A percentile compares a stretch with the other conserved stretches of the same genome.
Conservation (phyloP, 2,113 vertebrate species). For the Myxocyprinus asiaticus region DNA sequence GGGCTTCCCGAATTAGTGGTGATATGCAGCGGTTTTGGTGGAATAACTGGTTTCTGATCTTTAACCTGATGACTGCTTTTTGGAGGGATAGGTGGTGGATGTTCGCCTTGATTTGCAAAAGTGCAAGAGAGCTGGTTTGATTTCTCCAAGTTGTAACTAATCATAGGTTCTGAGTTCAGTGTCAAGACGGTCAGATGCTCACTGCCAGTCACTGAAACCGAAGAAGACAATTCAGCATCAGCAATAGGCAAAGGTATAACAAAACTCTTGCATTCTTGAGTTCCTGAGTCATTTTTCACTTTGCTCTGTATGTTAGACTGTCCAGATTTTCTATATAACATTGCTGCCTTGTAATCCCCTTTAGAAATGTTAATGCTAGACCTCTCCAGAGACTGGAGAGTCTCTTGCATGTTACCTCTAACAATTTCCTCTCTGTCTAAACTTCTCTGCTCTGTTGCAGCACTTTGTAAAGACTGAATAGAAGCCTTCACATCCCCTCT, state of each 20-base stretch:
- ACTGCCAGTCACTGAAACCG: slow-evolving; percentile 90
- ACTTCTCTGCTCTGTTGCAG: slow-evolving; percentile 62
- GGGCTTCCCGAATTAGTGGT: slow-evolving; percentile 29
- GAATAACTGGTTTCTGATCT: slow-evolving; percentile 68
- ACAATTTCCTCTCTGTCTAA: slow-evolving; percentile 78
- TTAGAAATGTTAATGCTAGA: slow-evolving; percentile 84
- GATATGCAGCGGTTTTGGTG: slow-evolving; percentile 71
- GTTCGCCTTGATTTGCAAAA: slow-evolving; percentile 4
- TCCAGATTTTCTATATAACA: slow-evolving; percentile 84
- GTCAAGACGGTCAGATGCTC: slow-evolving; percentile 65
- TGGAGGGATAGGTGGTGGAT: slow-evolving; percentile 56
- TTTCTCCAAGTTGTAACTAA: slow-evolving; percentile 57
- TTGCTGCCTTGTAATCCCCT: slow-evolving; percentile 84
- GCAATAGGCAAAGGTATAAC: slow-evolving; percentile 72
- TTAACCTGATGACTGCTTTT: slow-evolving; percentile 50
- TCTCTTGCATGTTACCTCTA: slow-evolving; percentile 79
- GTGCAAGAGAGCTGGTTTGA: slow-evolving; percentile 33
- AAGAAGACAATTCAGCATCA: slow-evolving; percentile 79
- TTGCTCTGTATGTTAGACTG: slow-evolving; percentile 68
- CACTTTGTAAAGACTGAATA: slow-evolving; percentile 77
- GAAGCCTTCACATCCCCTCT: slow-evolving; percentile 88
- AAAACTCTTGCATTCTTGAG: slow-evolving; percentile 60
- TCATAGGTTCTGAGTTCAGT: slow-evolving; percentile 61
- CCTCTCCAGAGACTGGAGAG: slow-evolving; percentile 82
- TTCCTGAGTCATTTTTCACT: slow-evolving; percentile 63